Evolutionary conservation across 2,113 vertebrate genomes (phyloP).

Genomic region (Capreolus pygargus): DNA sequence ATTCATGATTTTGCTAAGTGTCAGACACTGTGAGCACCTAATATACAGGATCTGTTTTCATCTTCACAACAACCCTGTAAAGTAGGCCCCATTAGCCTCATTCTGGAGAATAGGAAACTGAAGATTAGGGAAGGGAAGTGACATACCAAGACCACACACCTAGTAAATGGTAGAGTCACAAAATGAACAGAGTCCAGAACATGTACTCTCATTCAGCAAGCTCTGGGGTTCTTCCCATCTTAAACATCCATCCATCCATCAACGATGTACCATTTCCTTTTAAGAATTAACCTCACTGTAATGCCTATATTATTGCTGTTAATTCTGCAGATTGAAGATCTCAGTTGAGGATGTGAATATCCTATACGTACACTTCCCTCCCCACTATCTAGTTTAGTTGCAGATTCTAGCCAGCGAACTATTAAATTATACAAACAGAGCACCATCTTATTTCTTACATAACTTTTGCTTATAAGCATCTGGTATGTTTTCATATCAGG

Average conservation of each 20-base stretch:
- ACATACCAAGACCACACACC: background rate
- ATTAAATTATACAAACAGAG: slow-evolving; percentile 12
- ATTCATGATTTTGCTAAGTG: background rate
- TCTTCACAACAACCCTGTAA: background rate
- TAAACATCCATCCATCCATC: background rate
- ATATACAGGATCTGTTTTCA: background rate
- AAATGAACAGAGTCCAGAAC: background rate
- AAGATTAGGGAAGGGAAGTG: background rate
- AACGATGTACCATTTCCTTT: background rate
- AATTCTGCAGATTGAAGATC: background rate
- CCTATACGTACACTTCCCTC: background rate
- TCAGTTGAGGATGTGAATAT: background rate
- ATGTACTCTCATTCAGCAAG: background rate
- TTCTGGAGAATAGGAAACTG: slow-evolving; percentile 19
- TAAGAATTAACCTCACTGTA: background rate
- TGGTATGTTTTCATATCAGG: background rate
- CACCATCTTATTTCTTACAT: background rate
- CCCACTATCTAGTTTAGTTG: background rate
- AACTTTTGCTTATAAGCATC: slow-evolving; percentile 11
- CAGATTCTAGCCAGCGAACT: background rate
- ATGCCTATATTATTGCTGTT: background rate
- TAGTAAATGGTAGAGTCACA: background rate
- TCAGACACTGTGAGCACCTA: background rate
- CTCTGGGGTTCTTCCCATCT: background rate
- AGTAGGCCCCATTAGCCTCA: background rate